Base-by-base conservation (phyloP, 2,113 vertebrate genomes). In the Elephas maximus region DNA sequence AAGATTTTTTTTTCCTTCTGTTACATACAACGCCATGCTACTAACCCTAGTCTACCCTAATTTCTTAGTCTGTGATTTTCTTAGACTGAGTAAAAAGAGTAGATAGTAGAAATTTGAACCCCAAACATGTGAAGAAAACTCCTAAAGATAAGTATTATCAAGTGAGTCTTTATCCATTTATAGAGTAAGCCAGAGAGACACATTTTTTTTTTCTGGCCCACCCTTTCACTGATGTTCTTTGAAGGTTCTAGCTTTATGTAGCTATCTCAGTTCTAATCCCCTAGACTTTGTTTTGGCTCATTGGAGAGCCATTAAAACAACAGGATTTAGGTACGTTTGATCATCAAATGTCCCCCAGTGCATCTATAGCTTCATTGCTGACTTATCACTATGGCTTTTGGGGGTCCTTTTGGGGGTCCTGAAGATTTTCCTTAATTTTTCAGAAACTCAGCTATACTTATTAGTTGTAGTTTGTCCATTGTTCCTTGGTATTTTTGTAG, bases 1-100 rank as follows among this genome's bases (percentile, higher is more conserved):
- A 92, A 37, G 14, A 77, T 90, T 90, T 74, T 28, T 44, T 45
- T 94, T 86, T 94, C 28, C 21, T 71, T 91, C 33, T 37, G 5
- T 67, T n/a, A 30, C 48, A n/a, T 81, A 30, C 9, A 53, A 80
- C 0, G 33, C 10, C 45, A 60, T 76, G 28, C 60, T 90, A 60
- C 33, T 76, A 53, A 37, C 5, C 41, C 79, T 65, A 9, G 23
- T 65, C 9, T 65, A 7, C 23, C 6, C 20, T 63, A 65, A 26
- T 65, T 26, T 65, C 8, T 65, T 65, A 8, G 26, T 26, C 23
- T 26, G 24, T 65, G 63, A 26, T 48, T 65, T 65, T 65, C 21
- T 65, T 26, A 26, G 63, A 26, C 21, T 26, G 63, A 9, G 24
- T 26, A 65, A 24, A 65, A 8, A 65, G 63, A 9, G 24, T 26